Conservation (phyloP, 2,113 vertebrate genomes). For the Danionella cerebrum region DNA sequence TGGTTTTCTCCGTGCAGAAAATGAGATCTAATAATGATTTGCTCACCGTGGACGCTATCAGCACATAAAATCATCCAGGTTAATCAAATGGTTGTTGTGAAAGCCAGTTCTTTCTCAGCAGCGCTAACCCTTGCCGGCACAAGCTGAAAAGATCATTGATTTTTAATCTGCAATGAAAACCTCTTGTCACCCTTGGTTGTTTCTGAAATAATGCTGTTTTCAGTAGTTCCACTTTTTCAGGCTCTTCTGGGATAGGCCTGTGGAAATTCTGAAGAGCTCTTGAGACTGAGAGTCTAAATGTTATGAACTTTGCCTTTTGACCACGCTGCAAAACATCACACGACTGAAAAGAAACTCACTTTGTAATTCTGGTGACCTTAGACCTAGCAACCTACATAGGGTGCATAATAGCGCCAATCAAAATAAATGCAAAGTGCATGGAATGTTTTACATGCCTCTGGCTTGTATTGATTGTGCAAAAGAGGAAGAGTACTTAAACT, state of each 20-base stretch:
- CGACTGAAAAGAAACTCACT: background rate
- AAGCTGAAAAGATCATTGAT: constrained; percentile 45
- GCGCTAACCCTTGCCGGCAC: constrained; percentile 33
- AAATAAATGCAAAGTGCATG: constrained; percentile 23
- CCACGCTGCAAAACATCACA: background rate
- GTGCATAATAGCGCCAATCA: constrained; percentile 9
- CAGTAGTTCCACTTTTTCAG: constrained; percentile 31
- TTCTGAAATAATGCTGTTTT: constrained; percentile 42
- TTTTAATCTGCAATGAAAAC: constrained; percentile 47
- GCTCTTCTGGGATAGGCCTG: constrained; percentile 15
- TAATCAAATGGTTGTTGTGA: constrained; percentile 49
- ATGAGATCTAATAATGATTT: constrained; percentile 48
- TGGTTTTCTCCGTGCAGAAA: constrained; percentile 44
- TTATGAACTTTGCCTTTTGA: constrained; percentile 20
- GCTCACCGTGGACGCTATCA: constrained; percentile 42
- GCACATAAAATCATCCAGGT: constrained; percentile 48
- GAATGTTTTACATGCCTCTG: constrained; percentile 9
- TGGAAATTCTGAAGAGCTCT: background rate
- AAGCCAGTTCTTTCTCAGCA: constrained; percentile 41
- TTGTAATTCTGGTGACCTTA: background rate
- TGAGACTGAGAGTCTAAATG: constrained; percentile 14
- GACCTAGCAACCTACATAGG: constrained; percentile 8
- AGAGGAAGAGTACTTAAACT: constrained; percentile 20
- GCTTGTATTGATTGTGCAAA: constrained; percentile 33
- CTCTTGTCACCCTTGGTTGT: constrained; percentile 42